A percentile compares a stretch with the other conserved stretches of the same genome.
Evolutionary conservation across 2,113 vertebrate species (phyloP).

Genomic region (Malaclemys terrapin): DNA sequence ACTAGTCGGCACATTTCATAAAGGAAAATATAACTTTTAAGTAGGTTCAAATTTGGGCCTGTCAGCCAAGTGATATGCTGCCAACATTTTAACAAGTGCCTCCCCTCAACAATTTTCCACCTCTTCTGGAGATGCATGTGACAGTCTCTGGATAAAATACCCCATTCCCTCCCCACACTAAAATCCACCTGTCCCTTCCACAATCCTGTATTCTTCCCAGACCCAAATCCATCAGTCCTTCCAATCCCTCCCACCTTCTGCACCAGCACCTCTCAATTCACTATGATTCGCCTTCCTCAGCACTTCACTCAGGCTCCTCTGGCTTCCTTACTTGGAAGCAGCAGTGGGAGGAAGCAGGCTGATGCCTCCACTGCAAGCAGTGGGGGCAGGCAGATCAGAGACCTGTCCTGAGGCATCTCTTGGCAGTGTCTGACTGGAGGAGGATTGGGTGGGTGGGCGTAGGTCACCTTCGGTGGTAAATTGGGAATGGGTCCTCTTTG

Average conservation of each 20-base stretch:
- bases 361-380: background rate
- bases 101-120: background rate
- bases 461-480: background rate
- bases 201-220: background rate
- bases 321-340: background rate
- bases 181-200: background rate
- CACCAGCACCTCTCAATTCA: background rate
- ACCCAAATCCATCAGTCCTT: background rate
- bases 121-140: background rate
- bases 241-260: background rate
- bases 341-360: background rate
- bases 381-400: background rate
- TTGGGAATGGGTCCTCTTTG: background rate
- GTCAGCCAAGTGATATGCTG: accelerated
- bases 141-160: background rate
- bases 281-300: background rate
- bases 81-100: background rate
- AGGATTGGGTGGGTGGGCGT: background rate
- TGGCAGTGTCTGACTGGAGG: accelerated
- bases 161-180: background rate
- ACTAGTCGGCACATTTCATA: background rate
- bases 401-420: background rate
- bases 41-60: background rate
- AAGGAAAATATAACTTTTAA: background rate
- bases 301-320: background rate